Conservation (phyloP, 2,797 vertebrate species). For the Hyperoplus immaculatus region DNA sequence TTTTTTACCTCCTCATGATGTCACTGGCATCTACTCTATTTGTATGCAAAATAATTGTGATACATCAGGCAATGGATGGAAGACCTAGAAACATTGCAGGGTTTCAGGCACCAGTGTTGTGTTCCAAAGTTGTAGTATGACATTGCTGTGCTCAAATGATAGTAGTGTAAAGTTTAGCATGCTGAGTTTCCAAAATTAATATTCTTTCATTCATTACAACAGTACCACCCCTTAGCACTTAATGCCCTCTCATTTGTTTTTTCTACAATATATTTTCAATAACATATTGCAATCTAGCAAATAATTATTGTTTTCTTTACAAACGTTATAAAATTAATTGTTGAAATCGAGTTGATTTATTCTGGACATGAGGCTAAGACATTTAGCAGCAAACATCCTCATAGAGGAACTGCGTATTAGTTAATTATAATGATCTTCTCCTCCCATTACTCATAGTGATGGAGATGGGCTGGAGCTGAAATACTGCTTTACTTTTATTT, state of each 20-base stretch:
- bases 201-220: background rate
- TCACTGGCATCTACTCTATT: constrained; percentile 60
- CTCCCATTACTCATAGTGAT: constrained; percentile 39
- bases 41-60: constrained; percentile 64
- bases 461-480: constrained; percentile 27
- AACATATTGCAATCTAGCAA: constrained; percentile 19
- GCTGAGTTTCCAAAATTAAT: constrained; percentile 13
- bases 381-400: constrained; percentile 24
- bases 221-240: background rate
- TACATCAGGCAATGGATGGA: constrained; percentile 44
- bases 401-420: constrained; percentile 28
- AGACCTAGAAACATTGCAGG: constrained; percentile 27
- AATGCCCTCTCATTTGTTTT: background rate
- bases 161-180: background rate
- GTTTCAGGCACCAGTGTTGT: constrained; percentile 24
- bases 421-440: constrained; percentile 36
- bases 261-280: constrained; percentile 4
- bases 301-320: constrained; percentile 14
- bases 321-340: background rate
- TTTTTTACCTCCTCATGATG: constrained; percentile 45
- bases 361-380: constrained; percentile 7
- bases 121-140: constrained; percentile 43
- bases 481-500: constrained; percentile 29
- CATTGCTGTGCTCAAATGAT: background rate
- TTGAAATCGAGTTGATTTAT: constrained; percentile 26